phyloP scores from a whole-genome alignment of 2,797 vertebrate species.

The Choloepus didactylus region DNA sequence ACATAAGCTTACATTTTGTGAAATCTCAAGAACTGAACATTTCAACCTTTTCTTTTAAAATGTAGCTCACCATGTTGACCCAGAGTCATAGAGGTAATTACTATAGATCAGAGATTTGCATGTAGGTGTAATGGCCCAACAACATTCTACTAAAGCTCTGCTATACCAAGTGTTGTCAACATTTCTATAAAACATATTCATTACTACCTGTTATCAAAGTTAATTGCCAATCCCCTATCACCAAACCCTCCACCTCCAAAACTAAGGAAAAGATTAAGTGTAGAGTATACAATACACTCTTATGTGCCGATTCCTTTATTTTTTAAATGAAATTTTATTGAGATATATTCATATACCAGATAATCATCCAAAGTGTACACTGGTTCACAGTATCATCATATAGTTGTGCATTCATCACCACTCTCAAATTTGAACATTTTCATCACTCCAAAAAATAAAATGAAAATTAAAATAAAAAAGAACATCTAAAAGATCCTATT shows the following conservation, averaged over 20 bases:
- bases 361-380: too few species aligned
- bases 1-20: not conserved
- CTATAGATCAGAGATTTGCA: not conserved
- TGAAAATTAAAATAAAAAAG: too few species aligned
- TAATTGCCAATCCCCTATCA: not conserved
- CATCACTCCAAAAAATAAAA: too few species aligned
- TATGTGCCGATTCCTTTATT: not conserved
- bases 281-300: not conserved
- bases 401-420: too few species aligned
- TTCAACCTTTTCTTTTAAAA: not conserved
- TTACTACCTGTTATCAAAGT: not conserved
- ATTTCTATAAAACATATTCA: not conserved
- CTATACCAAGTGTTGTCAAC: too few species aligned
- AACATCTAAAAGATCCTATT: too few species aligned
- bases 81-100: not conserved
- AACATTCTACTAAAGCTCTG: too few species aligned
- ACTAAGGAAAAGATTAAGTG: not conserved
- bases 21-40: not conserved
- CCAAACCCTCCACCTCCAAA: not conserved
- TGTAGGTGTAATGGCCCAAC: not conserved
- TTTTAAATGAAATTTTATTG: too few species aligned
- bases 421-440: too few species aligned
- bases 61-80: accelerated
- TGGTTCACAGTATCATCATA: too few species aligned
- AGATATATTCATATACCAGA: too few species aligned